Base-by-base conservation (phyloP, 92 coral and sea anemone species). In the Pocillopora meandrina region DNA sequence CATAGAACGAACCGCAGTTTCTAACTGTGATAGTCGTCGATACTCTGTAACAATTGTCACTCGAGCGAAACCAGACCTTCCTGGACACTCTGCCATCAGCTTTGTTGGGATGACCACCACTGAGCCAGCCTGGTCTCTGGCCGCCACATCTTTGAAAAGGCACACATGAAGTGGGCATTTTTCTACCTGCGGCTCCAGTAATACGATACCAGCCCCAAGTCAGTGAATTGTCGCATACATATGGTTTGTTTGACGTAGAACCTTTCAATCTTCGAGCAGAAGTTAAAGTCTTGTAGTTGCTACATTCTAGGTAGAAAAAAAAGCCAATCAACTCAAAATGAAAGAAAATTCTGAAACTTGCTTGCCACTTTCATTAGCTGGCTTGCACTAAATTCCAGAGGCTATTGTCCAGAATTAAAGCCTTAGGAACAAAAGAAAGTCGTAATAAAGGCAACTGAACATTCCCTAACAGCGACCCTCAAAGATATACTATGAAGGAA, bases 1-100 rank as follows among this genome's bases (percentile, higher is more conserved):
- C 72, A 26, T n/a, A n/a, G 72, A 6, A 67, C 18, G 72, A 67
- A 20, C 72, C 13, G 13, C 72, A 67, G 72, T 67, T 67, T 67
- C 72, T 67, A 12, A 67, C 72, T 67, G 9, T 3, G 26, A 67
- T 67, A 20, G 13, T n/a, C 26, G 2, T 26, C 10, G 26, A 67
- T 26, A 10, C 5, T 12, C 11, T 2, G 9, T 34, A 19, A 67
- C 72, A 67, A 7, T 34, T 34, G 72, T 12, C 26, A 5, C 7
- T 9, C 10, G 21, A 12, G 21, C 34, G 26, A 12, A 67, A 67
- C 8, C 34, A 67, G 1, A 67, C 72, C 26, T 19, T 26, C n/a
- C 72, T 67, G 26, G 72, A n/a, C 13, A 67, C 72, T 67, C 26
- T 67, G 1, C 72, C 72, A 17, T 67, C 72, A 12, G 14, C 34